These are phyloP conservation scores for Vidua macroura DNA, from an alignment of 2,113 vertebrate species.

Conservation along the genomic window DNA sequence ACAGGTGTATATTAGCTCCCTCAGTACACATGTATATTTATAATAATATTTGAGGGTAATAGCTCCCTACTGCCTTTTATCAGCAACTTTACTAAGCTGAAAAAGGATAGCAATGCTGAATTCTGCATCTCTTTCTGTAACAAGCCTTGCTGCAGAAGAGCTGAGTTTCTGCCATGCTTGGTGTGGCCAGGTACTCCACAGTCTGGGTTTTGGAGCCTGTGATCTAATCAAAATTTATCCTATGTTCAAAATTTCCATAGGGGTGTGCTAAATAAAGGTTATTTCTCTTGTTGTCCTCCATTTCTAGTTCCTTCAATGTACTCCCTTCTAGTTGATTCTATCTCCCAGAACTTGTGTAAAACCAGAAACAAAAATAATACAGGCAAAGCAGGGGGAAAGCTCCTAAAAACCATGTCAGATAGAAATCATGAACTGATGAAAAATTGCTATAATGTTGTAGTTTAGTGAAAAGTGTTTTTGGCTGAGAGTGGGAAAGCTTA, in stretches of 20 bases:
- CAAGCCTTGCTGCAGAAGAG: background rate
- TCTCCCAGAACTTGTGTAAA: background rate
- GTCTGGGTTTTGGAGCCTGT: background rate
- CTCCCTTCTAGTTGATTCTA: background rate
- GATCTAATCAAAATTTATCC: background rate
- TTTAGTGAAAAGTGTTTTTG: background rate
- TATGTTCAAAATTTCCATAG: background rate
- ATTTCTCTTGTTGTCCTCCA: background rate
- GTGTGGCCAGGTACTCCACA: background rate
- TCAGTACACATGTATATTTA: background rate
- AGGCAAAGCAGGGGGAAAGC: background rate
- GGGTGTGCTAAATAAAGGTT: background rate
- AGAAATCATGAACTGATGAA: background rate
- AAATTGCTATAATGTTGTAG: background rate
- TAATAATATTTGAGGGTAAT: background rate
- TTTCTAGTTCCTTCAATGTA: background rate
- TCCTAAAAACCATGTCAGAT: background rate
- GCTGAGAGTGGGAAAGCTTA: background rate
- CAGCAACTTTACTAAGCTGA: background rate
- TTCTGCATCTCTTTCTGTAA: background rate
- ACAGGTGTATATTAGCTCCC: background rate
- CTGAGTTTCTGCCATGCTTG: background rate
- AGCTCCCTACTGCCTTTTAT: background rate
- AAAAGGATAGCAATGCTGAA: background rate
- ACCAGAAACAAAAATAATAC: background rate